Conservation (phyloP, 2,888 invertebrate species). For the Notocelia uddmanniana region DNA sequence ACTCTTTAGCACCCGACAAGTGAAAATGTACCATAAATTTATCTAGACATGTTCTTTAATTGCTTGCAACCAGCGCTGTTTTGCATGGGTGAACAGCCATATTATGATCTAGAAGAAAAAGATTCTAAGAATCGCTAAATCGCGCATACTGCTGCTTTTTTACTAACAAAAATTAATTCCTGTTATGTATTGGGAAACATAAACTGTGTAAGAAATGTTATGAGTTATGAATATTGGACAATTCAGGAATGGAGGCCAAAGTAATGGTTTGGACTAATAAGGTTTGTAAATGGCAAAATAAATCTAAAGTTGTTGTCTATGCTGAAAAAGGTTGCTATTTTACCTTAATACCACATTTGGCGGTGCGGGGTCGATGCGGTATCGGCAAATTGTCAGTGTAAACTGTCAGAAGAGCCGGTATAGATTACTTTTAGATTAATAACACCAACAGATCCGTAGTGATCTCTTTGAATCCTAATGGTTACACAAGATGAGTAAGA, state of each 20-base stretch:
- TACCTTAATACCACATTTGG: too few relatives aligned
- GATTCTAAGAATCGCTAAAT: not conserved
- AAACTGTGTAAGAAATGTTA: slow-evolving; percentile 29
- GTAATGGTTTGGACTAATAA: slow-evolving; percentile 1
- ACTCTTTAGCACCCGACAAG: slow-evolving; percentile 53
- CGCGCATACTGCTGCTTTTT: not conserved
- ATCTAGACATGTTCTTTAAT: slow-evolving; percentile 67
- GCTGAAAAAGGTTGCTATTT: not conserved
- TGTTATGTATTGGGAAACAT: slow-evolving; percentile 31
- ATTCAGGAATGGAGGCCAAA: slow-evolving; percentile 28
- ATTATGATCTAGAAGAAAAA: slow-evolving; percentile 8
- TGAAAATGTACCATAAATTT: slow-evolving; percentile 67
- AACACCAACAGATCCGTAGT: too few relatives aligned
- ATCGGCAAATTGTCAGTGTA: too few relatives aligned
- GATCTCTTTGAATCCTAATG: too few relatives aligned
- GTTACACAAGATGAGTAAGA: too few relatives aligned
- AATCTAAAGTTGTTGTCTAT: not conserved
- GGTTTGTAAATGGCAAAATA: slow-evolving; percentile 8
- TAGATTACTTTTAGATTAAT: too few relatives aligned
- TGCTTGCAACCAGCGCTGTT: slow-evolving; percentile 53
- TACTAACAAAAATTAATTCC: not conserved
- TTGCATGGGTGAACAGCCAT: slow-evolving; percentile 20
- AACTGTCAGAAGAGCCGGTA: too few relatives aligned
- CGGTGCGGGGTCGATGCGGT: too few relatives aligned
- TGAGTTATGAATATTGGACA: slow-evolving; percentile 39